These are phyloP conservation scores for Leucoptera coffeella DNA, from an alignment of 2,888 invertebrate genomes.

Conservation along the genomic window DNA sequence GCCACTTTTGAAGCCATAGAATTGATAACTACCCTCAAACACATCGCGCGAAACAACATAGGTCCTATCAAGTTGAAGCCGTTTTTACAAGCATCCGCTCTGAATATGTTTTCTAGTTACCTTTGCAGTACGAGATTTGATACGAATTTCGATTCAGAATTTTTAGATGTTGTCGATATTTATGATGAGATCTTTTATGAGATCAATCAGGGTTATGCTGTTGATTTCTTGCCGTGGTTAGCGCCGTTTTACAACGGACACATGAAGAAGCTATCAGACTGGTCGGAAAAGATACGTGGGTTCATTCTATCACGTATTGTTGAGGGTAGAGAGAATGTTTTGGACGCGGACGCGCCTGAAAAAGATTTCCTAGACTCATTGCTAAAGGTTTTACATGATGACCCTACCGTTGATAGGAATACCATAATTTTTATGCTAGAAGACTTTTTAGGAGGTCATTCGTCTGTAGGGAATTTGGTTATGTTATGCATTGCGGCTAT, in stretches of 20 bases:
- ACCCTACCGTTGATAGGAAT: slow-evolving; percentile 63
- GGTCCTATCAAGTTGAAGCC: slow-evolving; percentile 60
- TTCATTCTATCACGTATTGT: slow-evolving; percentile 71
- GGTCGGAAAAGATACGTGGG: slow-evolving; percentile 64
- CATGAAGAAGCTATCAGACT: slow-evolving; percentile 59
- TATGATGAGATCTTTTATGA: slow-evolving; percentile 90
- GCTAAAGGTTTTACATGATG: slow-evolving; percentile 61
- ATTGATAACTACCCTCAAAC: slow-evolving; percentile 51
- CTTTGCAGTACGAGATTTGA: slow-evolving; percentile 79
- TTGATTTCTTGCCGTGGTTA: slow-evolving; percentile 82
- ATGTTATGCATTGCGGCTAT: slow-evolving; percentile 69
- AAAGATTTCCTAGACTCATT: slow-evolving; percentile 77
- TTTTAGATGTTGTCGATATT: slow-evolving; percentile 59
- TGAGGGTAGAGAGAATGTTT: slow-evolving; percentile 44
- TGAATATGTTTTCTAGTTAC: slow-evolving; percentile 81
- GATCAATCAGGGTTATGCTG: slow-evolving; percentile 82
- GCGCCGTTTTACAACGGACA: slow-evolving; percentile 65
- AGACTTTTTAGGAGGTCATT: slow-evolving; percentile 84
- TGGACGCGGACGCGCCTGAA: slow-evolving; percentile 58
- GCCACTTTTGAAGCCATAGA: slow-evolving; percentile 60
- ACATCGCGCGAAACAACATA: slow-evolving; percentile 23
- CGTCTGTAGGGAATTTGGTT: slow-evolving; percentile 79
- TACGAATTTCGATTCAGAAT: slow-evolving; percentile 58
- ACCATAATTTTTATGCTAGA: slow-evolving; percentile 78
- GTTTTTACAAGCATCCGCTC: slow-evolving; percentile 63